phyloP scores from a whole-genome alignment of 2,888 invertebrate species.

The Amiota communis region DNA sequence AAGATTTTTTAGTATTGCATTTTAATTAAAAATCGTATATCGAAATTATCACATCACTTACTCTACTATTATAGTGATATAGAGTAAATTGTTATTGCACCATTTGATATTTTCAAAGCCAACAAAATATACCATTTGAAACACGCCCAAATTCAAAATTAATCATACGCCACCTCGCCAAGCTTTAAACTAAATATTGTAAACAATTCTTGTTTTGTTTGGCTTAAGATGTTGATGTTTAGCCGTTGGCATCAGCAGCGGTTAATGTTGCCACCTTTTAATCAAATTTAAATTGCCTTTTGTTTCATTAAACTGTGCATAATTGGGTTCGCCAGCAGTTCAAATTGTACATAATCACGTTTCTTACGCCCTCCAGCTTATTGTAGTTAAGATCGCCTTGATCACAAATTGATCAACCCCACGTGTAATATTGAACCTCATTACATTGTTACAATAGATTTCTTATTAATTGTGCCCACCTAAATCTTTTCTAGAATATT shows the following conservation, averaged over 20 bases:
- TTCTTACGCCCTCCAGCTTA: slow-evolving; percentile 21
- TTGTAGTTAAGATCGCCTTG: not conserved
- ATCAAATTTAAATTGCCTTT: slow-evolving; percentile 20
- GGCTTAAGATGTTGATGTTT: slow-evolving; percentile 34
- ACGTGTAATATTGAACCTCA: slow-evolving; percentile 18
- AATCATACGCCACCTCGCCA: slow-evolving; percentile 50
- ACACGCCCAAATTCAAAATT: slow-evolving; percentile 43
- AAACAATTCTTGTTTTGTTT: slow-evolving; percentile 31
- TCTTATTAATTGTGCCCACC: too few relatives aligned
- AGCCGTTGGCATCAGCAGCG: slow-evolving; percentile 8
- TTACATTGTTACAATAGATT: not conserved
- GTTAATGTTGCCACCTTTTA: slow-evolving; percentile 31
- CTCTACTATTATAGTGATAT: too few relatives aligned
- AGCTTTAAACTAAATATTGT: slow-evolving; percentile 33
- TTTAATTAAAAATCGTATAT: slow-evolving; percentile 54
- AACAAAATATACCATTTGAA: not conserved
- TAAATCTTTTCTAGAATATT: too few relatives aligned
- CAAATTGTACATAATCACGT: slow-evolving; percentile 18
- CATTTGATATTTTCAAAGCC: slow-evolving; percentile 39
- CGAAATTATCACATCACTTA: slow-evolving; percentile 46
- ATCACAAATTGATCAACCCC: slow-evolving; percentile 13
- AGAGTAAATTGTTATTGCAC: slow-evolving; percentile 3
- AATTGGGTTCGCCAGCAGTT: slow-evolving; percentile 18
- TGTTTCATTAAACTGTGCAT: slow-evolving; percentile 16
- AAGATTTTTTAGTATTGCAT: slow-evolving; percentile 30